Evolutionary conservation across 2,888 invertebrate genomes (phyloP).

Genomic region (Acanthopleura granulata): DNA sequence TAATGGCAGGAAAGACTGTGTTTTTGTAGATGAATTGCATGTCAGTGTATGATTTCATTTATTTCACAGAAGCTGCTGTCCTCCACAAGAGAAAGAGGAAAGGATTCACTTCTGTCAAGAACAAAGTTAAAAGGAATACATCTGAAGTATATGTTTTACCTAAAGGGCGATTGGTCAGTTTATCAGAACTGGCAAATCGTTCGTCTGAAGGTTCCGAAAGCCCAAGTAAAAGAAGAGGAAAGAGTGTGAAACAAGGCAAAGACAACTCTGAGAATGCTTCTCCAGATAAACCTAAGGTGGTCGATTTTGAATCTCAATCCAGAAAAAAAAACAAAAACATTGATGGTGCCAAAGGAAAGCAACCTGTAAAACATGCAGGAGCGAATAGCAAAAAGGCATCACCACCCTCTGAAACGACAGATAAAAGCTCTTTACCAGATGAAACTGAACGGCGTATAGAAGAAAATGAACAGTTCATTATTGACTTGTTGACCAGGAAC

Average conservation of each 20-base stretch:
- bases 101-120: neutral
- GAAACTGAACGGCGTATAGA: constrained; percentile 45
- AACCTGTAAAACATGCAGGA: neutral
- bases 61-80: too few relatives aligned
- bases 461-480: constrained; percentile 56
- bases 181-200: neutral
- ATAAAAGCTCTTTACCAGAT: constrained; percentile 44
- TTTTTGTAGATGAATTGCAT: too few relatives aligned
- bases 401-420: constrained; percentile 34
- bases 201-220: neutral
- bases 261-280: neutral
- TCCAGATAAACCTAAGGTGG: neutral
- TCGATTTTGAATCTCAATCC: neutral
- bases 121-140: neutral
- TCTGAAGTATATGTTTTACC: constrained; percentile 1
- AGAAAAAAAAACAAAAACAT: neutral
- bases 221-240: constrained; percentile 8
- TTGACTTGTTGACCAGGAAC: constrained; percentile 47
- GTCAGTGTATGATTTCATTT: too few relatives aligned
- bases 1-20: too few relatives aligned
- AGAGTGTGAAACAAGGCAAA: neutral
- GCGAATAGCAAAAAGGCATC: neutral
- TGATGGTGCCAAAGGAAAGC: neutral
- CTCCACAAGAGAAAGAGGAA: neutral
- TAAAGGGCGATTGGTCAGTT: constrained; percentile 15